A percentile compares a stretch with the other conserved stretches of the same genome.
These are phyloP conservation scores for cat (Felis catus) DNA, from an alignment of 2,113 vertebrate genomes.

Conservation along the genomic window DNA sequence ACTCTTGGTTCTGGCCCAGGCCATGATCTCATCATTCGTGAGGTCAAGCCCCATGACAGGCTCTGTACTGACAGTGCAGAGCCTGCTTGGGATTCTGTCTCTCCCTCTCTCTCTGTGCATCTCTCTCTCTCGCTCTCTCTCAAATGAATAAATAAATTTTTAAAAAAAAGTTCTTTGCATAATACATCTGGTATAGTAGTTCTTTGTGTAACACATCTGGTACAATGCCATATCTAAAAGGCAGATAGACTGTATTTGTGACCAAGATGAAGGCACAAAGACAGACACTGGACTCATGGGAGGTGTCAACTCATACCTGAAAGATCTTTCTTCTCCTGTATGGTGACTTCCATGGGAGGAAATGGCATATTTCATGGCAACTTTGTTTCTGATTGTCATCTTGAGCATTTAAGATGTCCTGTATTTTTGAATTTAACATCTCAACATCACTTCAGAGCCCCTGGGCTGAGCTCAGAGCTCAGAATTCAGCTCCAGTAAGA, in stretches of 20 bases:
- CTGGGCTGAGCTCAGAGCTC: background rate
- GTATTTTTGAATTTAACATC: background rate
- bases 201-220: background rate
- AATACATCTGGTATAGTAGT: too few species aligned
- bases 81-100: too few species aligned
- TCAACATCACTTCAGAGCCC: conserved; percentile 11
- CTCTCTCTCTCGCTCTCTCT: too few species aligned
- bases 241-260: background rate
- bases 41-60: too few species aligned
- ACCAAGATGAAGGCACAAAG: background rate
- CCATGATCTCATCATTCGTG: too few species aligned
- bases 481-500: background rate
- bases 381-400: background rate
- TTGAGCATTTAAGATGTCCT: background rate
- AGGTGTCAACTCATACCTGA: background rate
- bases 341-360: background rate
- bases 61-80: too few species aligned
- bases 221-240: background rate
- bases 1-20: too few species aligned
- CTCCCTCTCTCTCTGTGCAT: too few species aligned
- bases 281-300: background rate
- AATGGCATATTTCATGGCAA: background rate
- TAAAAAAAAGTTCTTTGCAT: too few species aligned
- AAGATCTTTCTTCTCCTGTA: background rate
- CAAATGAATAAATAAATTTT: too few species aligned